Conservation (phyloP, 2,888 invertebrate genomes). For the Nebria salina region DNA sequence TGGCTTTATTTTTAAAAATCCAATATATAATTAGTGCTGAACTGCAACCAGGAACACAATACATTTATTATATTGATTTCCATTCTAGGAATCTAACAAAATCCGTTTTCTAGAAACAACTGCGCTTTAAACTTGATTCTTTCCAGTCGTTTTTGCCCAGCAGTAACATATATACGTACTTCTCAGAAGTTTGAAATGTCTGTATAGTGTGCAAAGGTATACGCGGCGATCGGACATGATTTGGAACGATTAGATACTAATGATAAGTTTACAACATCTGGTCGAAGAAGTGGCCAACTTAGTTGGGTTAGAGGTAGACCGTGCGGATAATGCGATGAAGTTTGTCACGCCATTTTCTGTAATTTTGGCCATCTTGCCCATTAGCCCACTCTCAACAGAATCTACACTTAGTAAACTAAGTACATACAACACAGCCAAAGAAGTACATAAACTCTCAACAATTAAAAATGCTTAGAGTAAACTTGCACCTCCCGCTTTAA, state of each 20-base stretch:
- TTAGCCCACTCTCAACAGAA: not conserved
- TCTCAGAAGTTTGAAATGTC: not conserved
- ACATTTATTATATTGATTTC: not conserved
- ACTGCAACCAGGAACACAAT: not conserved
- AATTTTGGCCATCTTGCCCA: not conserved
- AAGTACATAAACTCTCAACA: too few species aligned
- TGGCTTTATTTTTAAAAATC: not conserved
- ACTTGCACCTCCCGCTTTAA: too few species aligned
- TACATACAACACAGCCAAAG: too few species aligned
- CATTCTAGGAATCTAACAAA: not conserved
- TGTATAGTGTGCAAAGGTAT: not conserved
- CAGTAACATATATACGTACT: not conserved
- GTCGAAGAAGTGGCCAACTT: not conserved
- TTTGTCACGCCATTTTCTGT: not conserved
- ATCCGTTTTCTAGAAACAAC: not conserved
- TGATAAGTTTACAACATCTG: slow-evolving; percentile 1
- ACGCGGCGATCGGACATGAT: not conserved
- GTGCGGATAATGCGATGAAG: not conserved
- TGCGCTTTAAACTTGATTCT: not conserved
- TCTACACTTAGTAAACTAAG: not conserved
- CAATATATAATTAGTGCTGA: too few species aligned
- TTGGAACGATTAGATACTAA: not conserved
- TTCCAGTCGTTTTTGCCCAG: not conserved
- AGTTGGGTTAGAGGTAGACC: not conserved
- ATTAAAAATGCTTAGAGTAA: too few species aligned